Evolutionary conservation across 1,140 invertebrate genomes (phyloP).

Genomic region (Lasaia peninsularis): DNA sequence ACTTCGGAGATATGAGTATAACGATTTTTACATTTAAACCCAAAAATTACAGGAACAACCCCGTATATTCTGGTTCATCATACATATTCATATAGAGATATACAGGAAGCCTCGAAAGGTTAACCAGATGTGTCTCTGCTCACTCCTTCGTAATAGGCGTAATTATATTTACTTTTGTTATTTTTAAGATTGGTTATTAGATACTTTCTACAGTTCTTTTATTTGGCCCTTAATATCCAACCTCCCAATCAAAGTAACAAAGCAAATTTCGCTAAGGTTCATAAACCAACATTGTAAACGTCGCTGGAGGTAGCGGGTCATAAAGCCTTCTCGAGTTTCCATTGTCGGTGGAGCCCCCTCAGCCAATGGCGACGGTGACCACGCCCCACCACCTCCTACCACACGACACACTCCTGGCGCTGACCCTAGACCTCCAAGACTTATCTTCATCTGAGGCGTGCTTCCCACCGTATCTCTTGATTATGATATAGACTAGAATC

Average conservation of each 20-base stretch:
- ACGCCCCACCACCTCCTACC: not conserved
- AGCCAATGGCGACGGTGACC: not conserved
- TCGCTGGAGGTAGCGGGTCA: conserved; percentile 8
- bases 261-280: conserved; percentile 21
- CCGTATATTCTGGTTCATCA: too few species aligned
- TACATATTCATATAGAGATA: too few species aligned
- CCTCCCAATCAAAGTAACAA: conserved; percentile 4
- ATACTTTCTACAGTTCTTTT: too few species aligned
- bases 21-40: too few species aligned
- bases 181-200: too few species aligned
- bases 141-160: too few species aligned
- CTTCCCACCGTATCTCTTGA: conserved; percentile 9
- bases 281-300: not conserved
- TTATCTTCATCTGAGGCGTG: conserved; percentile 2
- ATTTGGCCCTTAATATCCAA: conserved; percentile 23
- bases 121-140: too few species aligned
- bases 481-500: conserved; percentile 4
- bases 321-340: conserved; percentile 5
- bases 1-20: too few species aligned
- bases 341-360: conserved; percentile 1
- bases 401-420: not conserved
- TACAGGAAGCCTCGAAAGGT: too few species aligned
- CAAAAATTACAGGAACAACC: too few species aligned
- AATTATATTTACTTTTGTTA: too few species aligned
- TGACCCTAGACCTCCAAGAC: not conserved